Conservation (phyloP, 2,113 vertebrate species). For the Tretioscincus oriximinensis region DNA sequence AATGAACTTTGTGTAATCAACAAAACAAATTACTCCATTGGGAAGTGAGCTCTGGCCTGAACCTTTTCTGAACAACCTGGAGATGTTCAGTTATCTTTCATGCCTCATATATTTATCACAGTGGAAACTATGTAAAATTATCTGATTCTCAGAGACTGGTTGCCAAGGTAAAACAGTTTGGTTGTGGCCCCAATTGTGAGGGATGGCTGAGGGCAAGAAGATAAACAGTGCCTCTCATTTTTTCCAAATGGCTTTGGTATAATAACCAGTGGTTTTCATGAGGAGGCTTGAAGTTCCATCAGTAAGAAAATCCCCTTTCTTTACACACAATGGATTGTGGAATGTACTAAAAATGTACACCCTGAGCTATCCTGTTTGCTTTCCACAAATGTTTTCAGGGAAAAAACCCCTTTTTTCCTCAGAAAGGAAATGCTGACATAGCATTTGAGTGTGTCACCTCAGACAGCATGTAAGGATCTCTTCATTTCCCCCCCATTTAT, state of each 20-base stretch:
- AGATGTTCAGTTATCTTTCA: background rate
- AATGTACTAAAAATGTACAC: background rate
- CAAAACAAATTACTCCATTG: no score
- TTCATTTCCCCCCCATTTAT: background rate
- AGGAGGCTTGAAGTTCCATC: background rate
- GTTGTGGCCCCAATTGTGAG: background rate
- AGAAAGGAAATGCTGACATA: constrained; percentile 46
- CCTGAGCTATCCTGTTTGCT: background rate
- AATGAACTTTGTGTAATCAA: no score
- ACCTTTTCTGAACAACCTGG: no score
- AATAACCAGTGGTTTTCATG: background rate
- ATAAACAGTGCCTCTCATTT: background rate
- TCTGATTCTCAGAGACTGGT: background rate
- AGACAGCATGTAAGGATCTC: constrained; percentile 41
- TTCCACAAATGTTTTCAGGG: background rate
- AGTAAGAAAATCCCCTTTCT: background rate
- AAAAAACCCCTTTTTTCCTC: background rate
- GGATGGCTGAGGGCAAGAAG: background rate
- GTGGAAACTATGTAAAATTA: background rate
- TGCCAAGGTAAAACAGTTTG: background rate
- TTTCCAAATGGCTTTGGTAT: background rate
- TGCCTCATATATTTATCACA: background rate
- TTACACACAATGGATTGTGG: background rate
- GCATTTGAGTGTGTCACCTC: constrained; percentile 40
- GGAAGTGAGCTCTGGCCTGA: no score